Base-by-base conservation (phyloP, 1,140 invertebrate species). In the Drosophila bifasciata region DNA sequence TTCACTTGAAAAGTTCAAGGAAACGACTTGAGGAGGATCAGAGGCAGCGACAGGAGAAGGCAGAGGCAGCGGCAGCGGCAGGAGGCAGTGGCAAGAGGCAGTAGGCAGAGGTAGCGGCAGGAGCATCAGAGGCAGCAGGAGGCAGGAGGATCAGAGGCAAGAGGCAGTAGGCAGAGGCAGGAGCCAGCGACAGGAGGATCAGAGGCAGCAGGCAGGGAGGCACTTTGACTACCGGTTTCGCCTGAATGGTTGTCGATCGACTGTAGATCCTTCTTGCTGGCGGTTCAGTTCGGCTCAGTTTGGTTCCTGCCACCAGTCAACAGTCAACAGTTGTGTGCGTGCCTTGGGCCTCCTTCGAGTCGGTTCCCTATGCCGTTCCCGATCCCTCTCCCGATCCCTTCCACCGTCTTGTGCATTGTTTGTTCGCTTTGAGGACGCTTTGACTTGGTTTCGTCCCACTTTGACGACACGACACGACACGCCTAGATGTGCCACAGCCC, bases 1-100 rank as follows among this genome's bases (percentile, higher is more conserved):
- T 88, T 88, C 84, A 88, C 83, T 88, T 89, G 71, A 88, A 83
- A 83, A 81, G 83, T 88, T 88, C 83, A 88, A 88, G 83, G 84
- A 72, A 88, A 86, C 83, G 64, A 64, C 62, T 62, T 68, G 59
- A 69, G 66, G 40, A 43, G 41, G 32, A 40, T 36, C n/a, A 36
- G 46, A 48, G 36, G 16, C 55, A 59, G 36, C 16, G 8, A 3
- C 25, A 25, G 25, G 19, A 21, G 19, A n/a, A 0, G 3, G 21
- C 28, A 32, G 28, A 32, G 40, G 44, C n/a, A n/a, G n/a, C n/a
- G n/a, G n/a, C n/a, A n/a, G 2, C 2, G 19, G 19, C 19, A 21
- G 19, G 19, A 1, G 19, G 19, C n/a, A n/a, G n/a, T n/a, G n/a
- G n/a, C n/a, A n/a, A n/a, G n/a, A n/a, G n/a, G n/a, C n/a, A n/a